Percentiles rank a stretch among this genome's conserved stretches.
Conservation (phyloP, 2,888 invertebrate genomes). For the Trissolcus japonicus region DNA sequence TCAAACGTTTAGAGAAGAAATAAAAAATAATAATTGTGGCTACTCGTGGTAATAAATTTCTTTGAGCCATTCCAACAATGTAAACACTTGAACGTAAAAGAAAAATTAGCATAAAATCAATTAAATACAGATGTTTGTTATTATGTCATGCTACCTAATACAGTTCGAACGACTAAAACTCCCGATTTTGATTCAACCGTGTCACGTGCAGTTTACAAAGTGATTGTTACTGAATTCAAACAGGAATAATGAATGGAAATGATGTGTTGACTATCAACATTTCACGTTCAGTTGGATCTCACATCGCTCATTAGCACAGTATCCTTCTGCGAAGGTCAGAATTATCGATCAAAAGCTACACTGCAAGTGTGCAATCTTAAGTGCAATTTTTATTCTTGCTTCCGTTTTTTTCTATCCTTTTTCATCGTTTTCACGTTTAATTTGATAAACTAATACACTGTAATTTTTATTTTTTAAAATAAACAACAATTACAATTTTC, state of each 20-base stretch:
- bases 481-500: too few relatives aligned
- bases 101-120: conserved; percentile 14
- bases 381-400: conserved; percentile 18
- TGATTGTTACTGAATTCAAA: conserved; percentile 19
- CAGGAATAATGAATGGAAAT: conserved; percentile 28
- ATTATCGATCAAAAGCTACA: conserved; percentile 40
- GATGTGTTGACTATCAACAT: conserved; percentile 23
- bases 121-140: neutral
- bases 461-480: too few relatives aligned
- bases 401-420: conserved; percentile 5
- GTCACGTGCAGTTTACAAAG: conserved; percentile 6
- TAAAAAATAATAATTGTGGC: too few relatives aligned
- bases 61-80: too few relatives aligned
- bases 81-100: neutral
- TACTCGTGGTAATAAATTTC: too few relatives aligned
- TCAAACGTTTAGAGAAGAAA: too few relatives aligned
- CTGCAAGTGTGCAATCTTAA: conserved; percentile 17
- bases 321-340: conserved; percentile 38
- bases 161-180: conserved; percentile 23
- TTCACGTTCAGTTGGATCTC: conserved; percentile 33
- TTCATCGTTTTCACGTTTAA: conserved; percentile 1
- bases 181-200: neutral
- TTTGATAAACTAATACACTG: too few relatives aligned
- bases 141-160: conserved; percentile 15
- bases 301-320: conserved; percentile 30